Evolutionary conservation across 2,888 invertebrate species (phyloP), one percentile per base, ranked within the genome.

Genomic region (Alloplasta piceator): DNA sequence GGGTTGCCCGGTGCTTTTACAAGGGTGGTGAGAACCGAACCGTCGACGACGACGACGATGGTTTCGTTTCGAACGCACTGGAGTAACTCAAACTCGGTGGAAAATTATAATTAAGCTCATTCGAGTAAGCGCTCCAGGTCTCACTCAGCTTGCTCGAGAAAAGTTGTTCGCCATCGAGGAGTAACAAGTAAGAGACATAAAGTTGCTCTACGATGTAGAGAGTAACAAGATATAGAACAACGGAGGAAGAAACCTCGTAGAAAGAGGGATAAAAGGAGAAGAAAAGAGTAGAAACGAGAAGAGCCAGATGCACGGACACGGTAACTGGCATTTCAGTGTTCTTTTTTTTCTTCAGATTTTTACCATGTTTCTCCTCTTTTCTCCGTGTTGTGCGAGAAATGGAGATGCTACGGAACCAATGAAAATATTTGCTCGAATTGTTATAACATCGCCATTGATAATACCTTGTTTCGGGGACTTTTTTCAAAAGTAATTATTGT

Each of bases 21-120:
- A 43, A 60, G 77, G 41, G 70, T 52, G 50, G 46, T 38, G 46
- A 50, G 55, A 55, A 72, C 43, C 36, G 55, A 52, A n/a, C 1
- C 14, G 60, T 43, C 43, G 43, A 52, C 7, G 52, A 52, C 52
- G 52, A 52, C 52, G 38, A 56, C 67, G 64, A 46, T 56, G 66
- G 63, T 67, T 67, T 81, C 80, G 74, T 78, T 84, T 78, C 68
- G 79, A 82, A 81, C 56, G 56, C 81, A 52, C 81, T 73, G 73
- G 80, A 84, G 81, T 80, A 83, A 84, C 83, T 85, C 83, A 83
- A 86, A 85, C 83, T 83, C 82, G 82, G 79, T 81, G 85, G 85
- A 85, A 86, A 86, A 86, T 86, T 85, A 85, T 85, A 86, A 86
- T 85, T 86, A 85, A 86, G 85, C 83, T 85, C 84, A 82, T 81